Percentiles rank a stretch among this genome's conserved stretches.
These are phyloP conservation scores for Himalopsyche japonica DNA, from an alignment of 2,888 invertebrate genomes.

Conservation along the genomic window DNA sequence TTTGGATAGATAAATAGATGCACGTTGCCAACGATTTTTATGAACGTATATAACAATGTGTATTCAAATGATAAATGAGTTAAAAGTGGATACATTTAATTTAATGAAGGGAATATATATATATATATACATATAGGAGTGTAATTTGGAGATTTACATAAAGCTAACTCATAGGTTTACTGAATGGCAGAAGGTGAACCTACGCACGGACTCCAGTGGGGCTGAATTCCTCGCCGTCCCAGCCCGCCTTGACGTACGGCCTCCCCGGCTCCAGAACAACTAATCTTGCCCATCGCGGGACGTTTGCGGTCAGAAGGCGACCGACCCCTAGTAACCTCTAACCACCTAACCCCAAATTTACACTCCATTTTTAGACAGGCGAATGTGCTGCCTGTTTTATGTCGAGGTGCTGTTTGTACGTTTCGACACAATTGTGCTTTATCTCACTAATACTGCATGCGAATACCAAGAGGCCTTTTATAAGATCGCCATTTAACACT, in stretches of 20 bases:
- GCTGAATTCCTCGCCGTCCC: not conserved
- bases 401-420: not conserved
- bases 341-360: not conserved
- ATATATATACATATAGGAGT: not conserved
- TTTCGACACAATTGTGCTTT: not conserved
- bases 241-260: not conserved
- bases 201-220: not conserved
- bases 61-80: too few species aligned
- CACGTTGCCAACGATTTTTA: too few species aligned
- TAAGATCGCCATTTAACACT: too few species aligned
- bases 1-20: too few species aligned
- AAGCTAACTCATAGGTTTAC: not conserved
- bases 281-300: constrained; percentile 22
- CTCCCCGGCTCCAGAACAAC: constrained; percentile 8
- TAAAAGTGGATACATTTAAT: too few species aligned
- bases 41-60: too few species aligned
- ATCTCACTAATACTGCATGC: not conserved
- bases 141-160: not conserved
- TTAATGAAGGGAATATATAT: too few species aligned
- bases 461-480: not conserved
- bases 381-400: not conserved
- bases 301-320: constrained; percentile 16
- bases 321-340: not conserved
- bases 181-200: not conserved
- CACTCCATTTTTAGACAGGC: not conserved